Percentiles rank a stretch among this genome's conserved stretches.
These are phyloP conservation scores for Heterodera carotae DNA, from an alignment of 1,140 invertebrate genomes.

Conservation along the genomic window DNA sequence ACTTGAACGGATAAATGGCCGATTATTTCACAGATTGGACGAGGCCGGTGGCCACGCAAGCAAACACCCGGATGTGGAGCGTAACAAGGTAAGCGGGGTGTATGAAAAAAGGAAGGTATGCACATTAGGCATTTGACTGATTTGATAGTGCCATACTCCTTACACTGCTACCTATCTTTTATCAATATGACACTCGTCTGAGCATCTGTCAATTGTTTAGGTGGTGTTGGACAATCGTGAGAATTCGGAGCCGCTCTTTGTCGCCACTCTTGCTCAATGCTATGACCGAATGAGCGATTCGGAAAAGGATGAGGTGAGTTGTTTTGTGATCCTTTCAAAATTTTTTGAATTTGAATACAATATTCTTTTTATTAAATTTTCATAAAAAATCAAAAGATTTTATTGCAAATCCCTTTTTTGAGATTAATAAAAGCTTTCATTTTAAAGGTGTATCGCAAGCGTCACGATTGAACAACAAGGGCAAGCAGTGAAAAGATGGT, in stretches of 20 bases:
- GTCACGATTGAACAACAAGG: background rate
- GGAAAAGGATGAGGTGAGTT: background rate
- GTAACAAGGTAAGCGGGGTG: background rate
- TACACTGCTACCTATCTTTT: no score
- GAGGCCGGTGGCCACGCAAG: background rate
- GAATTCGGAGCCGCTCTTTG: background rate
- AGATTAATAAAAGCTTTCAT: no score
- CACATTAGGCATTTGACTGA: no score
- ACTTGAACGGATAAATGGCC: no score
- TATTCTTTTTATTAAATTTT: no score
- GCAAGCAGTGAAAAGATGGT: no score
- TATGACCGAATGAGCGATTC: background rate
- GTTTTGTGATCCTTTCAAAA: background rate
- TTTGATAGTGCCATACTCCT: no score
- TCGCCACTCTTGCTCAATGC: background rate
- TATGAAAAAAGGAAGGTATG: no score
- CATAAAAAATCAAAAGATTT: no score
- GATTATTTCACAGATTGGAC: background rate
- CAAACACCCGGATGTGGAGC: background rate
- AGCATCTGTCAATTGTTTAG: background rate
- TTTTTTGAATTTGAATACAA: no score
- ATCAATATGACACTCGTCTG: no score
- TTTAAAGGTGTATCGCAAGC: background rate
- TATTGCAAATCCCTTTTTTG: no score
- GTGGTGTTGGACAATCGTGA: conserved; percentile 1